Evolutionary conservation across 2,888 invertebrate species (phyloP), one percentile per base, ranked within the genome.

Genomic region (Watsonalla cultraria): DNA sequence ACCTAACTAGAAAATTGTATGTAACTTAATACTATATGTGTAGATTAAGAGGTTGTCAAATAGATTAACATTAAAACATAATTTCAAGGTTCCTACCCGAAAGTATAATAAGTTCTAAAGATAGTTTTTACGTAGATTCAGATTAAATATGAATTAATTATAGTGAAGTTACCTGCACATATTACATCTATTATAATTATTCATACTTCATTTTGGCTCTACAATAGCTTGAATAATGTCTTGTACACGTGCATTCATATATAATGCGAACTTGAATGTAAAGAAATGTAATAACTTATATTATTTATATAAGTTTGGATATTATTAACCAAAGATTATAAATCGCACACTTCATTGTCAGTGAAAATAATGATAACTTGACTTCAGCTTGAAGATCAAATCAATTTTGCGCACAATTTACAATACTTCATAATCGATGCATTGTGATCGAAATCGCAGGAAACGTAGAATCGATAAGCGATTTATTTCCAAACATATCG

Each of bases 21-120:
- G 74, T 81, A 78, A 75, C 72, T 74, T 11, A 11, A 42, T 42
- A 62, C 64, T 62, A 59, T 33, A 51, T 61, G 61, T 46, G 60
- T 61, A 63, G 61, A 55, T 37, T 55, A 66, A 59, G 71, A 72
- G 57, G 62, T 75, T 67, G 68, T 74, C 67, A 59, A 42, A 76
- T 78, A 80, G 74, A 62, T 70, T 61, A 53, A 68, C 62, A 60
- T 61, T 61, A 60, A 61, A 65, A 51, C 56, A 75, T 86, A 80
- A 84, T 80, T 80, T 78, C 79, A 88, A 79, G 85, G 90, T 90
- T 90, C 90, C 90, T 90, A 90, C 82, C 83, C 84, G 74, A 85
- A 80, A 80, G 72, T 72, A 76, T 80, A 77, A 78, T 74, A 71
- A 72, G 67, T 70, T 71, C 74, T 60, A 69, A 65, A 60, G 48